Evolutionary conservation across 1,140 invertebrate species (phyloP), one percentile per base, ranked within the genome.

Genomic region (Hycleus cichorii): DNA sequence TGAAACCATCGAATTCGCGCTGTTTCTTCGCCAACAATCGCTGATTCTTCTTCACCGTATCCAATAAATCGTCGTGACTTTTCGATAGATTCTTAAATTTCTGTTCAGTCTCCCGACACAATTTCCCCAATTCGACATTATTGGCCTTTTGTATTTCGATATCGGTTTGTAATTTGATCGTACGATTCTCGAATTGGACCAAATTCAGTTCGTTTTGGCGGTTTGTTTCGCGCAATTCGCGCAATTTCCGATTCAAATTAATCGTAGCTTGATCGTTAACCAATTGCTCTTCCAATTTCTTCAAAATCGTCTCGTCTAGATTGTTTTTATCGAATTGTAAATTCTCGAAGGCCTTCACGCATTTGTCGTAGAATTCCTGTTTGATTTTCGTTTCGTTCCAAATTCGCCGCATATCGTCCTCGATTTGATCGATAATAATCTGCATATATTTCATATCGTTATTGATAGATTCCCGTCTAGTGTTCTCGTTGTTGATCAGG

Each of bases 381-480:
- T 32, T 32, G 1, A 32, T 32, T 32, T 32, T 18, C 18, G 32
- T 3, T 56, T 39, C 2, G 7, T 56, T 39, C 18, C 18, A 18
- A 18, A 48, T 49, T 39, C 24, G 25, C 10, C 38, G 5, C 9
- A 50, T 49, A 32, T 57, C 48, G 8, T 49, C 25, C 9, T 65
- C 51, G 38, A 56, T 57, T 12, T 56, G 55, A 27, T 56, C 58
- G 10, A 56, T 47, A 24, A 68, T 62, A 0, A 51, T 44, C 49
- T 72, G 57, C 11, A 58, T 49, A 47, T 65, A 47, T 3, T 39
- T 32, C 12, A 68, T 62, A n/a, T 43, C 50, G 24, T 49, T 57
- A 11, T 66, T 60, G 7, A 66, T 26, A 3, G 50, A 50, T 4
- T 55, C 52, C 43, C 62, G 55, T 47, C 70, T 70, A 11, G 39